Evolutionary conservation across 2,113 vertebrate genomes (phyloP), one percentile per base, ranked within the genome.

Genomic region (Hiodon tergisus): DNA sequence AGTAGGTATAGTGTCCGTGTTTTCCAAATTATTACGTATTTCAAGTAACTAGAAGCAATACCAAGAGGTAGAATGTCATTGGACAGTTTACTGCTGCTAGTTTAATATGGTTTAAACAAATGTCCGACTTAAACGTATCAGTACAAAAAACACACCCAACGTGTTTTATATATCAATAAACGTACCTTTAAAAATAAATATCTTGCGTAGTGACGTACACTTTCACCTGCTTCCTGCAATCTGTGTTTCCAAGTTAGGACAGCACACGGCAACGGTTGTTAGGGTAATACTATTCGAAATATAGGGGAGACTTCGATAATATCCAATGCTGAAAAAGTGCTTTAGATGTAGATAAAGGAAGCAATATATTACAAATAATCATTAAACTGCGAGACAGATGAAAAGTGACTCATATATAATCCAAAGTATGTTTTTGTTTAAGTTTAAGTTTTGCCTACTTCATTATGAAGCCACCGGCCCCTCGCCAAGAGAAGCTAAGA

Each of bases 231-330:
- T 66, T 57, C 51, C 1, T n/a, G 8, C 78, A 85, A 81, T 84
- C 80, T 84, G 78, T 69, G 82, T 84, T 83, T 73, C 52, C 8
- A 17, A 76, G 65, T 77, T 6, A 77, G 61, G 71, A 51, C 59
- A 47, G 9, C 16, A 78, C 78, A 67, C 67, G 14, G 76, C 31
- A 78, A 81, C 83, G 5, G 88, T 87, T 85, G 84, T 61, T 83
- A 84, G 67, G 86, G 82, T 76, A 78, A 81, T 58, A 59, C 67
- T 60, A 60, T 74, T 78, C 60, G 16, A 5, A 6, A 17, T 11
- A 10, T 16, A 10, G 51, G 69, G 69, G 69, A 5, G 69, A 6
- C 13, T 5, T 2, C 2, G 11, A 62, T 62, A 11, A 2, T 62
- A 14, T n/a, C 8, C 7, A 5, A 7, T 7, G 11, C 60, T 5